Base-by-base conservation (phyloP, 2,113 vertebrate species). In the Paracanthobrama guichenoti region DNA sequence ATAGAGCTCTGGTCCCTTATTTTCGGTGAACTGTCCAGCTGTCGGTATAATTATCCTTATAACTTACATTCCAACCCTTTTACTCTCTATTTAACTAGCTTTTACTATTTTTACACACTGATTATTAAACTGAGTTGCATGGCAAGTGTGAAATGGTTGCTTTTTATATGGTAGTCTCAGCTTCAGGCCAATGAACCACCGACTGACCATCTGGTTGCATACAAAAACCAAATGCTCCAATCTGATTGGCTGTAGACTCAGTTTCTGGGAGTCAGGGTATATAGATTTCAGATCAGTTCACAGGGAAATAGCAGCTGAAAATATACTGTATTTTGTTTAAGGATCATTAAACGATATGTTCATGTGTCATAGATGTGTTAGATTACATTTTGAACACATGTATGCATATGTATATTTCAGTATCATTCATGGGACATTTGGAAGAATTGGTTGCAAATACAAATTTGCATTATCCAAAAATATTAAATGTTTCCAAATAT, bases 1-100 rank as follows among this genome's bases (percentile, higher is more conserved):
- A 24, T 35, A 73, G 83, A 55, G 14, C 35, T 86, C 44, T 26
- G 10, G 8, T 67, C 67, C 71, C 60, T 74, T 84, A 84, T 87
- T 75, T 81, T 80, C 67, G 6, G 8, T 69, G 69, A 75, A 35
- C 67, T n/a, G 74, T 50, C 55, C 66, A 16, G 46, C 66, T 50
- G 66, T 55, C 42, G 8, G 69, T 46, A 13, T 62, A 64, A 26
- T 24, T 46, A 57, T 57, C 71, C 67, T 81, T 39, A 59, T 26
- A 74, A 81, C 53, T 71, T 83, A 13, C 53, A 28, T 60, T 62
- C 74, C 20, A 24, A 18, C 13, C 31, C 76, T 67, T 8, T 67
- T 35, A 16, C 42, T 46, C 72, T 57, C 24, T 16, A 22, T 76
- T 55, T 55, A 75, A 55, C 48, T 24, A 14, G 42, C 69, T 1